Conservation (phyloP, 92 coral and sea anemone species). For the Palythoa caribaeorum region DNA sequence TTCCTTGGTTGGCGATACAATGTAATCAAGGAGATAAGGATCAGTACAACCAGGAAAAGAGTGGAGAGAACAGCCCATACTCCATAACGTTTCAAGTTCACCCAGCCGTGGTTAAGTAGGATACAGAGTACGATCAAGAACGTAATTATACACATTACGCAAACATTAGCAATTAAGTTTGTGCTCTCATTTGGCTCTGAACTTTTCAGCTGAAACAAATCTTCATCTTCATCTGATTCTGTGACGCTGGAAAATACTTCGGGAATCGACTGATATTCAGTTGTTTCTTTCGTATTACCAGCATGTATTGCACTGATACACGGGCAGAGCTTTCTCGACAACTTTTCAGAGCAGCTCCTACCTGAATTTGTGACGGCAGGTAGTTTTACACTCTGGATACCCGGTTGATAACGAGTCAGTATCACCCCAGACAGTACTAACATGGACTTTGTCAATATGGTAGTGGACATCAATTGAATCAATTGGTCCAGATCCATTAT, state of each 20-base stretch:
- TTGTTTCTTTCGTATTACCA: not conserved
- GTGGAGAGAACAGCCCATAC: conserved; percentile 54
- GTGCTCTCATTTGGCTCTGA: conserved; percentile 22
- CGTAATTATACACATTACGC: conserved; percentile 60
- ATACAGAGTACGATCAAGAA: conserved; percentile 69
- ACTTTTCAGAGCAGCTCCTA: not conserved
- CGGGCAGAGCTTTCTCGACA: not conserved
- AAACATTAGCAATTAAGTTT: conserved; percentile 59
- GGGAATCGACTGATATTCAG: conserved; percentile 3
- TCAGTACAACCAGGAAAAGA: conserved; percentile 51
- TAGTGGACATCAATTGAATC: conserved; percentile 74
- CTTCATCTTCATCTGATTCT: not conserved
- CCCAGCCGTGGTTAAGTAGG: conserved; percentile 52
- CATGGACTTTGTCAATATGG: conserved; percentile 70
- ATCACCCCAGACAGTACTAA: conserved; percentile 81
- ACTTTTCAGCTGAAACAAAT: not conserved
- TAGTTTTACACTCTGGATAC: conserved; percentile 28
- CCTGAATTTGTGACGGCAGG: not conserved
- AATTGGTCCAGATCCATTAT: conserved; percentile 68
- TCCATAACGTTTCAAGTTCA: conserved; percentile 20
- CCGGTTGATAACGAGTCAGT: conserved; percentile 82
- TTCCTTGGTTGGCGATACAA: conserved; percentile 78
- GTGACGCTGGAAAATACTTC: not conserved
- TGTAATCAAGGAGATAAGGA: conserved; percentile 59
- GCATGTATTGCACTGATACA: conserved; percentile 1